Base-by-base conservation (phyloP, 2,797 vertebrate species). In the Coilia nasus region DNA sequence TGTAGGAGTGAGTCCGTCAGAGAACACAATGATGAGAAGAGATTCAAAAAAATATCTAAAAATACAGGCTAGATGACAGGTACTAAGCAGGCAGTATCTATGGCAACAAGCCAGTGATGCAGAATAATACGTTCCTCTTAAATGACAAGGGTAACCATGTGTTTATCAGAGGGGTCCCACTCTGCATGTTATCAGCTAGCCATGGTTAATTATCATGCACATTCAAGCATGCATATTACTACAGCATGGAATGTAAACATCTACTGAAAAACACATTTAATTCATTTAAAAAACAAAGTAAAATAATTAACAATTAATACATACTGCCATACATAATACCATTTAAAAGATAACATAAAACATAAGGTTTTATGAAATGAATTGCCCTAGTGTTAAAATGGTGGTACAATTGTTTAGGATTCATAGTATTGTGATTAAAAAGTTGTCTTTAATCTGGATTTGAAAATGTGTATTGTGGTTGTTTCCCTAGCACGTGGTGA, bases 81-180 rank as follows among this genome's bases (percentile, higher is more conserved):
- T 21, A 15, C 10, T 41, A 41, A 35, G 60, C n/a, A 71, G 47
- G 21, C 62, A 50, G 83, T 84, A 75, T 84, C 83, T 71, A 71
- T 71, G 50, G 64, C 83, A 75, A 78, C 83, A 62, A 50, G 25
- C 7, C 46, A 78, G 31, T 44, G 67, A 75, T 75, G 67, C 67
- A 75, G 31, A 75, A 75, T 41, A 75, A 75, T 14, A 41, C 15
- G 7, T 19, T 78, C 15, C 35, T 6, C 7, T 78, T 78, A 41
- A 78, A 78, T 78, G 71, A 78, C 71, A 44, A 21, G 35, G 17
- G 35, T 78, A 78, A 21, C 7, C 71, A 78, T 78, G 71, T 44
- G 31, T 78, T 41, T 35, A 11, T 75, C 31, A 75, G 67, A 31
- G 11, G 9, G 64, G 64, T 35, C 11, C 64, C 3, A 44, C 35